A percentile compares a stretch with the other conserved stretches of the same genome.
phyloP scores from a whole-genome alignment of 1,140 invertebrate genomes.

The Lucilia cuprina region DNA sequence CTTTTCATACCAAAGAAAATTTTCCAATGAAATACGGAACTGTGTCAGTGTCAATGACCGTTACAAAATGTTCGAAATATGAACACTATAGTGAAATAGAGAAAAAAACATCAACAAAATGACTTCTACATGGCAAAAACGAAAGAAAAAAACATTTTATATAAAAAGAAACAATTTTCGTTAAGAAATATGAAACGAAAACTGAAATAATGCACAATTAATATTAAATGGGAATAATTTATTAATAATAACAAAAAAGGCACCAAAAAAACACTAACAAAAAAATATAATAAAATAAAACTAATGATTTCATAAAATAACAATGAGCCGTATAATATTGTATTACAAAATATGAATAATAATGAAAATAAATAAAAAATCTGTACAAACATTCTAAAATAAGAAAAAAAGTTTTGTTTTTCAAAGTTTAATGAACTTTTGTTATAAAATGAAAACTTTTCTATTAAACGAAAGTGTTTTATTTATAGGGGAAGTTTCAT shows the following conservation, averaged over 20 bases:
- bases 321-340: not conserved
- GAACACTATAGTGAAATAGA: not conserved
- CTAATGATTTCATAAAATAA: not conserved
- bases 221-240: slow-evolving; percentile 17
- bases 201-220: slow-evolving; percentile 29
- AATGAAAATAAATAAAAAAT: not conserved
- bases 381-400: not conserved
- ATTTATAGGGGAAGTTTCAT: not conserved
- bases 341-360: not conserved
- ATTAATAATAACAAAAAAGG: not conserved
- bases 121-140: not conserved
- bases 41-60: slow-evolving; percentile 38
- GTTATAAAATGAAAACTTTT: not conserved
- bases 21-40: slow-evolving; percentile 19
- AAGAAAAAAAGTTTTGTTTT: not conserved
- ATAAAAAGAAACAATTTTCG: no score
- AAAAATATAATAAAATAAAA: not conserved
- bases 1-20: not conserved
- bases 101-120: not conserved
- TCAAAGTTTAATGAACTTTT: not conserved
- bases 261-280: not conserved
- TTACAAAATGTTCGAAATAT: slow-evolving; percentile 6
- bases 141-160: not conserved
- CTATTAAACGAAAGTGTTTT: not conserved
- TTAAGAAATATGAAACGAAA: slow-evolving; percentile 24